Conservation (phyloP, 2,113 vertebrate species). For the Bufo gargarizans region DNA sequence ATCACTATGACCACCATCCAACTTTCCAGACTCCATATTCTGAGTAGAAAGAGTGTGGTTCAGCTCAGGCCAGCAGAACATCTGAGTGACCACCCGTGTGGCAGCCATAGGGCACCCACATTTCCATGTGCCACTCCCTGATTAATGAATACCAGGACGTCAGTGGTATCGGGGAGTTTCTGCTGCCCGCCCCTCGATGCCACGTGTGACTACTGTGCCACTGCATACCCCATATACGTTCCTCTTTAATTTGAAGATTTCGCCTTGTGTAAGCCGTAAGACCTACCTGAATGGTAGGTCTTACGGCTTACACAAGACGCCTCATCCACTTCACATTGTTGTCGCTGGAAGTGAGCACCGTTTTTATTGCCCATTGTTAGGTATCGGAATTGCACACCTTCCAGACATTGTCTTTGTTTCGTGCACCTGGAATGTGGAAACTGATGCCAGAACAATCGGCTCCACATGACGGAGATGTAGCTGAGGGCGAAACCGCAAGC, state of each 20-base stretch:
- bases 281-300: too few species aligned
- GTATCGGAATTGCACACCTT: slow-evolving; percentile 27
- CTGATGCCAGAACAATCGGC: slow-evolving; percentile 20
- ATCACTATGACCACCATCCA: too few species aligned
- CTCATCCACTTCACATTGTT: slow-evolving; percentile 40
- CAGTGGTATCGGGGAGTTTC: background rate
- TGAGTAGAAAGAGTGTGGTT: too few species aligned
- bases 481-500: slow-evolving; percentile 2
- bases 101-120: background rate
- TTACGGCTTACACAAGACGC: too few species aligned
- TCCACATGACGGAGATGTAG: slow-evolving; percentile 17
- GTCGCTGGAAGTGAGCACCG: slow-evolving; percentile 26
- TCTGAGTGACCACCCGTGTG: background rate
- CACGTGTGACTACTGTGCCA: background rate
- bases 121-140: background rate
- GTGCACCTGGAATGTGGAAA: slow-evolving; percentile 37
- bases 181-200: background rate
- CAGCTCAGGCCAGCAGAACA: background rate
- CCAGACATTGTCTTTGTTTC: slow-evolving; percentile 34
- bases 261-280: background rate
- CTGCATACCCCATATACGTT: background rate
- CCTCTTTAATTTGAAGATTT: background rate
- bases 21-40: too few species aligned
- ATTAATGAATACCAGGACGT: background rate
- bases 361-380: slow-evolving; percentile 28